Conservation (phyloP, 2,888 invertebrate species). For the Adineta ricciae region DNA sequence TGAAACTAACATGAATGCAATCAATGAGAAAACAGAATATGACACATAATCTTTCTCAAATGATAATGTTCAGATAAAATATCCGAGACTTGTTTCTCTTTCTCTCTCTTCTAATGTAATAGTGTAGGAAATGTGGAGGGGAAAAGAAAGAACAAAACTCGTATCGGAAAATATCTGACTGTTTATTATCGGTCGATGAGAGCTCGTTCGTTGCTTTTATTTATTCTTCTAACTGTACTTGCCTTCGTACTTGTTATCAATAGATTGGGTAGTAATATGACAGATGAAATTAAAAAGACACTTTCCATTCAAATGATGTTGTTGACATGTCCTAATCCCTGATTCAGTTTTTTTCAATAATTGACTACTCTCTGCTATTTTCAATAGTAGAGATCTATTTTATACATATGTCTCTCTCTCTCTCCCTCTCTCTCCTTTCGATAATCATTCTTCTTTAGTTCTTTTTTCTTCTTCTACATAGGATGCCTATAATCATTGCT, state of each 20-base stretch:
- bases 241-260: background rate
- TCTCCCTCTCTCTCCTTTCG: background rate
- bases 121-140: background rate
- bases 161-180: background rate
- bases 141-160: background rate
- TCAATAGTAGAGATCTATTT: background rate
- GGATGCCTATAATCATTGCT: background rate
- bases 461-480: background rate
- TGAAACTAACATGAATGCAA: no score
- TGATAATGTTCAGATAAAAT: background rate
- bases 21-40: no score
- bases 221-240: background rate
- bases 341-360: background rate
- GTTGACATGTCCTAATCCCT: background rate
- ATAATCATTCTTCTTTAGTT: background rate
- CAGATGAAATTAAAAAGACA: slow-evolving; percentile 1
- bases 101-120: background rate
- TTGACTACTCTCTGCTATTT: background rate
- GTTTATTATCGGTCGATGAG: background rate
- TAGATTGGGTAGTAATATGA: background rate
- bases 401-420: background rate
- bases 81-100: background rate
- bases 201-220: background rate
- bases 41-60: no score
- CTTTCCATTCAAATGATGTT: background rate